phyloP scores from a whole-genome alignment of 2,797 vertebrate genomes.

The Graptemys geographica region DNA sequence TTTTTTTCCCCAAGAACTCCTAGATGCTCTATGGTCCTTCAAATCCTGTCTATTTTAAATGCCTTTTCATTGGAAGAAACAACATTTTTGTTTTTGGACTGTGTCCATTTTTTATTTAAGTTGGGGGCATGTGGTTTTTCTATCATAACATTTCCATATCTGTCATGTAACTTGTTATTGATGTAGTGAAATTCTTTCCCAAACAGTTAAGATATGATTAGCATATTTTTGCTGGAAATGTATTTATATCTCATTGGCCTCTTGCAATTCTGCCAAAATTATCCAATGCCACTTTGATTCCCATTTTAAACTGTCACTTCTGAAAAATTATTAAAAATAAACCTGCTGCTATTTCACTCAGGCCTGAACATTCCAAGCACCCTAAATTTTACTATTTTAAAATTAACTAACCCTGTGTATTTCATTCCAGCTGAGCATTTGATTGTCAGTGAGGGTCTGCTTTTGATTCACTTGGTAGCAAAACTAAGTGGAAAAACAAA shows the following conservation, averaged over 20 bases:
- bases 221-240: background rate
- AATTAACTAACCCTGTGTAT: constrained; percentile 7
- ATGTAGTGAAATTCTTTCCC: constrained; percentile 31
- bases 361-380: background rate
- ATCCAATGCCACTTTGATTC: background rate
- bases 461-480: constrained; percentile 2
- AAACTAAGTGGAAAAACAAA: background rate
- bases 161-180: constrained; percentile 18
- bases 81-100: background rate
- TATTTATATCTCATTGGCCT: background rate
- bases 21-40: background rate
- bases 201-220: constrained; percentile 50
- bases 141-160: background rate
- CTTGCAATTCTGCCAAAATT: constrained; percentile 4
- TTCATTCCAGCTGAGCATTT: background rate
- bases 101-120: background rate
- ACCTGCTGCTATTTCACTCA: background rate
- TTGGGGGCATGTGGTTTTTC: background rate
- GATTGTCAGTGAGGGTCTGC: background rate
- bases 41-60: background rate
- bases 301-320: background rate
- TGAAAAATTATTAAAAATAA: background rate
- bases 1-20: background rate
- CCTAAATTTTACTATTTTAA: constrained; percentile 24
- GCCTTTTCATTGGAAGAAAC: background rate